phyloP scores from a whole-genome alignment of 1,140 invertebrate genomes.

The Centruroides vittatus region DNA sequence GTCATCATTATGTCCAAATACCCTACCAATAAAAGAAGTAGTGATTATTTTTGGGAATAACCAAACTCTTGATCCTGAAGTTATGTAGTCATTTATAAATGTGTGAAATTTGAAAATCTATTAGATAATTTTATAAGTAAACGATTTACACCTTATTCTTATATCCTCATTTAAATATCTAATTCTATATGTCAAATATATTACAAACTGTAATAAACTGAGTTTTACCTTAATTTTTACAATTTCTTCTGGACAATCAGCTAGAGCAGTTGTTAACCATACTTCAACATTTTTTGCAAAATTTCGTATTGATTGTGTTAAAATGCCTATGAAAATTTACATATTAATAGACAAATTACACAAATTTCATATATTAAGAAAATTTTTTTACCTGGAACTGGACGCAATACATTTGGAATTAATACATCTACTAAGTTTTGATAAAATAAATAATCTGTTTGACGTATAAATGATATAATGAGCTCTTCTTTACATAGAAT shows the following conservation, averaged over 20 bases:
- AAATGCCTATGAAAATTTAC: constrained; percentile 41
- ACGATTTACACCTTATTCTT: too few species aligned
- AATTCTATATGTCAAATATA: too few species aligned
- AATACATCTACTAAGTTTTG: constrained; percentile 90
- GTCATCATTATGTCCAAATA: too few species aligned
- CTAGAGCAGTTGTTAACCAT: constrained; percentile 73
- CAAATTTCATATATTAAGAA: neutral
- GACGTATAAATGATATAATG: constrained; percentile 45
- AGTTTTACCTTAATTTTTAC: constrained; percentile 56
- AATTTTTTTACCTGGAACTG: constrained; percentile 60
- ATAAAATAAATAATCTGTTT: constrained; percentile 85
- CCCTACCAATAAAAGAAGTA: too few species aligned
- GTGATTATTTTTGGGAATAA: too few species aligned
- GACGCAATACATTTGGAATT: constrained; percentile 86
- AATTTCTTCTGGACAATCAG: constrained; percentile 68
- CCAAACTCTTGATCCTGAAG: too few species aligned
- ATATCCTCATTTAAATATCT: neutral
- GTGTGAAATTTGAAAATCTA: too few species aligned
- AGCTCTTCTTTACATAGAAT: constrained; percentile 3
- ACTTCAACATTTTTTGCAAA: constrained; percentile 83
- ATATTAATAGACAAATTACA: neutral
- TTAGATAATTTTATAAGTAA: too few species aligned
- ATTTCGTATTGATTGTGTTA: constrained; percentile 86
- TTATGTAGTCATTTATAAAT: too few species aligned
- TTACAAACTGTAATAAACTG: too few species aligned